Conservation (phyloP, 2,888 invertebrate species). For the Drosophila mayaguana region DNA sequence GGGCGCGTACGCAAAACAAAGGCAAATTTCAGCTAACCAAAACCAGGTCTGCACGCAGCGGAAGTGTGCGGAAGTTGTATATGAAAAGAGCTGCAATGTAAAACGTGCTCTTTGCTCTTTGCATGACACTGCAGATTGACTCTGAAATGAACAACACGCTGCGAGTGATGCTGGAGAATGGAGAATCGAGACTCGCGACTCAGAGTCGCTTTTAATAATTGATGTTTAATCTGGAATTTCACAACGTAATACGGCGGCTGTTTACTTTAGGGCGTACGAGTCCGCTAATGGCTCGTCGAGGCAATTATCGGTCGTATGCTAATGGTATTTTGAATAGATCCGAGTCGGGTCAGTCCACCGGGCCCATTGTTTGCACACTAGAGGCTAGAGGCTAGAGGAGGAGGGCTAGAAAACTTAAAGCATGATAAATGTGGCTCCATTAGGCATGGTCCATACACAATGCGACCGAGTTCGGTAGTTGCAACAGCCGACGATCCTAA, state of each 20-base stretch:
- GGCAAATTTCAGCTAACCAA: constrained; percentile 4
- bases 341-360: constrained; percentile 12
- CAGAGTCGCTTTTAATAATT: constrained; percentile 31
- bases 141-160: neutral
- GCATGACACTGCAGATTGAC: constrained; percentile 60
- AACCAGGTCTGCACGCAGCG: constrained; percentile 19
- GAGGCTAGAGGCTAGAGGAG: too few relatives aligned
- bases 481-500: constrained; percentile 45
- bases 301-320: constrained; percentile 76
- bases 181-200: neutral
- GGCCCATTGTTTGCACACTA: constrained; percentile 62
- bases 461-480: constrained; percentile 59
- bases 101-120: constrained; percentile 41
- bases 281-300: constrained; percentile 68
- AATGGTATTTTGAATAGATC: constrained; percentile 73
- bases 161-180: neutral
- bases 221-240: constrained; percentile 64
- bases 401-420: constrained; percentile 55
- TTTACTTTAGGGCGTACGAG: constrained; percentile 54
- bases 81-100: constrained; percentile 37
- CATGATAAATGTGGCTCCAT: constrained; percentile 75
- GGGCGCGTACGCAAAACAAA: constrained; percentile 68
- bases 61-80: constrained; percentile 62
- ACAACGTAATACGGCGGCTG: constrained; percentile 75
- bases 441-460: constrained; percentile 43